A percentile compares a stretch with the other conserved stretches of the same genome.
Conservation (phyloP, 2,797 vertebrate genomes). For the Microctenopoma lineatum region DNA sequence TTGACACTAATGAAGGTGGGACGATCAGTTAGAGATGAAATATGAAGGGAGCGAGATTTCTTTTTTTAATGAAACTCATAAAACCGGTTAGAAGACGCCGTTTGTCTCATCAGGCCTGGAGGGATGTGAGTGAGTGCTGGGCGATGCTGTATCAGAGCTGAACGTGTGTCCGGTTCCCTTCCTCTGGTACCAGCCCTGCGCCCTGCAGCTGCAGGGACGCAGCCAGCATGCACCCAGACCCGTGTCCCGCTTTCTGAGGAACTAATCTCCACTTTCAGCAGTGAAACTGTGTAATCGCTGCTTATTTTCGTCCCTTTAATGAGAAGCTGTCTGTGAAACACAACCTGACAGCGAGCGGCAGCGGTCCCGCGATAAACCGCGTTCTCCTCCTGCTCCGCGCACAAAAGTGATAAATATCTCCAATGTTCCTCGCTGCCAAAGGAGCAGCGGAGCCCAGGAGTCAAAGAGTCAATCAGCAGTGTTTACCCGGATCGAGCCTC, state of each 20-base stretch:
- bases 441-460: slow-evolving; percentile 13
- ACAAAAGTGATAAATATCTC: slow-evolving; percentile 23
- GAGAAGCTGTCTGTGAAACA: slow-evolving; percentile 8
- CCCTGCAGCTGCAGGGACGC: too few species aligned
- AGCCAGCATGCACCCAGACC: too few species aligned
- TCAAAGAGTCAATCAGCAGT: slow-evolving; percentile 49
- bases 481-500: slow-evolving; percentile 39
- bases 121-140: too few species aligned
- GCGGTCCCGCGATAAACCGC: slow-evolving; percentile 17
- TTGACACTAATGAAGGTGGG: slow-evolving; percentile 43
- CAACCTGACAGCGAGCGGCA: slow-evolving; percentile 11
- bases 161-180: too few species aligned
- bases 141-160: too few species aligned
- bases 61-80: too few species aligned
- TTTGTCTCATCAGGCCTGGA: too few species aligned
- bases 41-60: slow-evolving; percentile 6
- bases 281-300: neutral
- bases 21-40: slow-evolving; percentile 46
- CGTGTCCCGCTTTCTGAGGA: neutral
- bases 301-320: slow-evolving; percentile 9
- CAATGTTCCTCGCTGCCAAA: neutral
- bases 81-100: too few species aligned
- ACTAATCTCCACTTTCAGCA: slow-evolving; percentile 12
- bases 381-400: slow-evolving; percentile 20
- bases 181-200: too few species aligned